These are phyloP conservation scores for Zapus hudsonius DNA, from an alignment of 2,113 vertebrate genomes.

Conservation along the genomic window DNA sequence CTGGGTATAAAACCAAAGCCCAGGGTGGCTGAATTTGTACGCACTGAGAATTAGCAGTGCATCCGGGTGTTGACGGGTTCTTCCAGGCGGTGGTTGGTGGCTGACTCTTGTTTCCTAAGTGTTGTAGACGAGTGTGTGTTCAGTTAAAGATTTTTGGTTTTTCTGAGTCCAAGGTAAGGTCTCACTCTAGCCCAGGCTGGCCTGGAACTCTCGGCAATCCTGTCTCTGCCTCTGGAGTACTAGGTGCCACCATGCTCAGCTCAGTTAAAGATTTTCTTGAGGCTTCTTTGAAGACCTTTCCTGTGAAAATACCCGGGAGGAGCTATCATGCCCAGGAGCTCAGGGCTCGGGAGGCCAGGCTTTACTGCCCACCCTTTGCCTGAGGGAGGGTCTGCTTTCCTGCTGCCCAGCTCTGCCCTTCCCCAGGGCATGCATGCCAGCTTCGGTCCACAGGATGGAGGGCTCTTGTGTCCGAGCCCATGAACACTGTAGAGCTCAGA, in stretches of 20 bases:
- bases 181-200: too few relatives aligned
- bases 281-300: not conserved
- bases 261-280: not conserved
- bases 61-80: not conserved
- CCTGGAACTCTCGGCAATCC: too few relatives aligned
- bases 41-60: not conserved
- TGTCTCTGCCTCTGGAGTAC: too few relatives aligned
- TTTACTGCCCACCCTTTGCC: not conserved
- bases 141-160: not conserved
- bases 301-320: not conserved
- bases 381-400: not conserved
- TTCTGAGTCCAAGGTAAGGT: not conserved
- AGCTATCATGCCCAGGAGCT: not conserved
- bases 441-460: not conserved
- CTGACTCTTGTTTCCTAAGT: not conserved
- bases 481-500: not conserved
- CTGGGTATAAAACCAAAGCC: not conserved
- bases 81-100: not conserved
- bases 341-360: not conserved
- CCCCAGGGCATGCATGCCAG: not conserved
- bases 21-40: not conserved
- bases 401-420: not conserved
- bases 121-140: not conserved
- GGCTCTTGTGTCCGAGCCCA: not conserved
- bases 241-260: too few relatives aligned